Evolutionary conservation across 1,140 invertebrate genomes (phyloP).

Genomic region (Pogonus chalceus): DNA sequence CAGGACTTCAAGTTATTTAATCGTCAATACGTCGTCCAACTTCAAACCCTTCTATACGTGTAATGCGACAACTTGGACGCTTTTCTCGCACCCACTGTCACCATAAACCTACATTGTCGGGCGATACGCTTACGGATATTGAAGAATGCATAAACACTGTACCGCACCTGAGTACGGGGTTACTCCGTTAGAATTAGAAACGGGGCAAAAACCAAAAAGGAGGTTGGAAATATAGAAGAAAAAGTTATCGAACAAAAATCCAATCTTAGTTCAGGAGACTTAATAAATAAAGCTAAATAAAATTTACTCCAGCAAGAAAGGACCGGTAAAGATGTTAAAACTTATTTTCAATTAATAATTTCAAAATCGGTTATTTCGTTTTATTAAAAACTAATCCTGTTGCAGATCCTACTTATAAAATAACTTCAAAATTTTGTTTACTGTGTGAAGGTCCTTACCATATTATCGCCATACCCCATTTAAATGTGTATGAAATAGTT

Average conservation of each 20-base stretch:
- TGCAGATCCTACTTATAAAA: slow-evolving; percentile 14
- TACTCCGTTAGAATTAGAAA: slow-evolving; percentile 28
- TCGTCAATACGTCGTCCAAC: slow-evolving; percentile 24
- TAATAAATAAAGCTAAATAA: too few relatives aligned
- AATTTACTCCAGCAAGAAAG: too few relatives aligned
- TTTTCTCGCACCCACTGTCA: slow-evolving; percentile 25
- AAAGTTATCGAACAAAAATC: not conserved
- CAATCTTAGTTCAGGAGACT: too few relatives aligned
- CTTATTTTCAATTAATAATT: too few relatives aligned
- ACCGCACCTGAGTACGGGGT: slow-evolving; percentile 27
- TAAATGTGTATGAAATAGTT: slow-evolving; percentile 19
- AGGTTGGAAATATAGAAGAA: slow-evolving; percentile 6
- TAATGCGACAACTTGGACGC: slow-evolving; percentile 22
- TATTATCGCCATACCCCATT: slow-evolving; percentile 18
- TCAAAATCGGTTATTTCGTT: not conserved
- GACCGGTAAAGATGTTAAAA: too few relatives aligned
- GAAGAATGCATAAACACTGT: slow-evolving; percentile 30
- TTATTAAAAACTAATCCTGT: not conserved
- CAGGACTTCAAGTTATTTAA: slow-evolving; percentile 16
- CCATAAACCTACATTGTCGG: slow-evolving; percentile 19
- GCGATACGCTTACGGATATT: slow-evolving; percentile 15
- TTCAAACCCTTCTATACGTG: slow-evolving; percentile 21
- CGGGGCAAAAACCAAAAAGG: slow-evolving; percentile 20
- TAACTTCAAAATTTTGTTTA: slow-evolving; percentile 20
- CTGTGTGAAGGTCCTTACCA: slow-evolving; percentile 21